Evolutionary conservation across 2,888 invertebrate species (phyloP), one percentile per base, ranked within the genome.

Genomic region (Mesorhabditis sp.): DNA sequence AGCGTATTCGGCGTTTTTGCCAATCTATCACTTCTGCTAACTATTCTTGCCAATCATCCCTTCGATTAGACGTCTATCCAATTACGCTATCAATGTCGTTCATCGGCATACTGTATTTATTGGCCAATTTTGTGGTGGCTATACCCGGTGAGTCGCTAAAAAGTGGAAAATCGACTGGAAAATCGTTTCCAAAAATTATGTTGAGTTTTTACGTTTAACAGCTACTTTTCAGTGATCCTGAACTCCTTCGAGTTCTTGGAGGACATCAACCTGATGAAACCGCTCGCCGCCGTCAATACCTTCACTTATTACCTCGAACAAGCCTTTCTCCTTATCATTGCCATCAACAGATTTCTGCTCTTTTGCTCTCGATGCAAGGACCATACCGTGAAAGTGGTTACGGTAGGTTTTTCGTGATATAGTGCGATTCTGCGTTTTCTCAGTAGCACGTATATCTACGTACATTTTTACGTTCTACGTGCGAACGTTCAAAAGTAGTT

Each of bases 271-370:
- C 10, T 50, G 58, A 50, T 50, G 58, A 50, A 50, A 50, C 2
- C 7, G n/a, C 58, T 50, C 7, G 58, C 58, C 7, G 58, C 58
- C 7, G n/a, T 50, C 7, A 50, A 50, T n/a, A 50, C 58, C 7
- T 50, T 50, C 58, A 50, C 58, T 50, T 50, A 50, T 50, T 50
- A 50, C 58, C 10, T 50, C n/a, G 58, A 50, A n/a, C 58, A 50
- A 50, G 58, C 58, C n/a, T 50, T 50, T n/a, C 58, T 50, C n/a
- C n/a, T 50, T 10, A 50, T 50, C 58, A 50, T 50, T 50, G 7
- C 58, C 58, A 13, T 50, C 10, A 50, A 50, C n/a, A 10, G 58
- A 10, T 50, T 50, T 50, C 7, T 50, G 7, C n/a, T 50, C 10
- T 50, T 50, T 10, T 50, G 58, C 58, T 13, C 58, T 13, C 10